Percentiles rank a stretch among this genome's conserved stretches.
Conservation (phyloP, 2,888 invertebrate genomes). For the Parthenolecanium corni region DNA sequence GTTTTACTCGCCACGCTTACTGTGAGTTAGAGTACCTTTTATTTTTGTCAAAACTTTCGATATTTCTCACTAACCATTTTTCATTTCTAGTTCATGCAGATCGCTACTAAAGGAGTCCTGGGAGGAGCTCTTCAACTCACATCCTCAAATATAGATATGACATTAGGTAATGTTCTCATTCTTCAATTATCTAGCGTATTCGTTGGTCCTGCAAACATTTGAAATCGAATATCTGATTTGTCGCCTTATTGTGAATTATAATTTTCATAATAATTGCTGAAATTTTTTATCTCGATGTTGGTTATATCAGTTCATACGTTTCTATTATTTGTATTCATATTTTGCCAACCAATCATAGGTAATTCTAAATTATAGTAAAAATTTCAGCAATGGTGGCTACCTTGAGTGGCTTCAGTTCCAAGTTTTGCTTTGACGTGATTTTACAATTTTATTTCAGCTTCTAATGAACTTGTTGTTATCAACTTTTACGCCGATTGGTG, state of each 20-base stretch:
- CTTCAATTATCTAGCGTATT: neutral
- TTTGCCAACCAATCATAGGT: no score
- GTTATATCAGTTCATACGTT: no score
- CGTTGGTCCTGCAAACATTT: no score
- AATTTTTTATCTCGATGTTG: no score
- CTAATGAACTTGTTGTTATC: conserved; percentile 91
- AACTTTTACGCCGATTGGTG: conserved; percentile 99
- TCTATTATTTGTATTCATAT: no score
- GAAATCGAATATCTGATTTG: no score
- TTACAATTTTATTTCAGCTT: conserved; percentile 50
- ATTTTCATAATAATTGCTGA: no score
- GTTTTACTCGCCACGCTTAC: conserved; percentile 1
- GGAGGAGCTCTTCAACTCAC: conserved; percentile 22
- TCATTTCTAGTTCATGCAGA: neutral
- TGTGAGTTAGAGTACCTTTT: neutral
- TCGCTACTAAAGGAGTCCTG: neutral
- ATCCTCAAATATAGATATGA: conserved; percentile 29
- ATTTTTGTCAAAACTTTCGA: no score
- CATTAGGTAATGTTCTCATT: conserved; percentile 29
- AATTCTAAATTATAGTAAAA: no score
- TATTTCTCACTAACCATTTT: neutral
- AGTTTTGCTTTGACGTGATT: neutral
- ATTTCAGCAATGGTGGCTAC: no score
- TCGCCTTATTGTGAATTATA: no score
- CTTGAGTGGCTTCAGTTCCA: no score